phyloP scores from a whole-genome alignment of 1,140 invertebrate species.

The Drosophila equinoxialis region DNA sequence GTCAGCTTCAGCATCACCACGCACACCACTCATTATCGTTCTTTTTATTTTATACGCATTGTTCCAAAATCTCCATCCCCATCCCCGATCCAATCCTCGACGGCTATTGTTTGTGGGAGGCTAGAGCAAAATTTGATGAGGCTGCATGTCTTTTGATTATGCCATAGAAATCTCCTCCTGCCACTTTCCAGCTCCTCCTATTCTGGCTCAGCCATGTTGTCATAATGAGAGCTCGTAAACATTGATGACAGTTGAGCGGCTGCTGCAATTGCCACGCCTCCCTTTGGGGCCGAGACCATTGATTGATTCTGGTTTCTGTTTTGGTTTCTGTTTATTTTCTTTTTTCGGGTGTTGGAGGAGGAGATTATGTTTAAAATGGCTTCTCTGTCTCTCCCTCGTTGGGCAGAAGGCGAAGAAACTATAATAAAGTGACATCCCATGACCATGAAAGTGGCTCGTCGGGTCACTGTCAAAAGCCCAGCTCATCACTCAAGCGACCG shows the following conservation, averaged over 20 bases:
- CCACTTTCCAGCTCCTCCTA: background rate
- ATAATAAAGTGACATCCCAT: constrained; percentile 56
- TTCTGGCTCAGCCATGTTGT: constrained; percentile 44
- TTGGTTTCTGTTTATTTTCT: constrained; percentile 20
- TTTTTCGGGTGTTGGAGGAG: constrained; percentile 22
- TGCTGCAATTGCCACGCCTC: constrained; percentile 33
- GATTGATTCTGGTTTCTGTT: constrained; percentile 59
- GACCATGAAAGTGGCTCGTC: constrained; percentile 47
- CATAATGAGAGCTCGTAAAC: constrained; percentile 75
- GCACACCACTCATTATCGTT: constrained; percentile 64
- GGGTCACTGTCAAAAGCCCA: constrained; percentile 18
- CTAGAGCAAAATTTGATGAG: constrained; percentile 61
- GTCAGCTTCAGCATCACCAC: constrained; percentile 49
- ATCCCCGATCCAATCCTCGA: background rate
- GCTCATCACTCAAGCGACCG: constrained; percentile 45
- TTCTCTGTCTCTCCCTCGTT: constrained; percentile 29
- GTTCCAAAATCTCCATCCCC: constrained; percentile 35
- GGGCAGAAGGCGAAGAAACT: constrained; percentile 4
- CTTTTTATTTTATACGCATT: constrained; percentile 72
- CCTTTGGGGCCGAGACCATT: constrained; percentile 26
- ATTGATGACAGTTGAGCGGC: constrained; percentile 71
- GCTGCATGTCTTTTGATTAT: constrained; percentile 75
- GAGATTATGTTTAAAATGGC: constrained; percentile 41
- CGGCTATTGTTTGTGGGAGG: constrained; percentile 12
- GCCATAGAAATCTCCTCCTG: constrained; percentile 34